These are phyloP conservation scores for Pedetes capensis DNA, from an alignment of 2,113 vertebrate species.

Conservation along the genomic window DNA sequence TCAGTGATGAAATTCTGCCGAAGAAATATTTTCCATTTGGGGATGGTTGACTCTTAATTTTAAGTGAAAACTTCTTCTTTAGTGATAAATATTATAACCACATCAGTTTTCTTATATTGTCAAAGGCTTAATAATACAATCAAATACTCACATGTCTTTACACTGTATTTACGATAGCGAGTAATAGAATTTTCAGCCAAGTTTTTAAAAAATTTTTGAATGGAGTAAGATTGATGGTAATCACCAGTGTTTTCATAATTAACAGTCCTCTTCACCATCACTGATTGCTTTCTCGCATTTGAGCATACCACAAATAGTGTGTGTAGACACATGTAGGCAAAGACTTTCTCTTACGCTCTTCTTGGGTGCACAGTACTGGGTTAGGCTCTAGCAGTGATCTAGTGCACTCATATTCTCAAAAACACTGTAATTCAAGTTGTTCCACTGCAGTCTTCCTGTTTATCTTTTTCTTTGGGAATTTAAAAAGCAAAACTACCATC, in stretches of 20 bases:
- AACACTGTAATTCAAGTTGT: neutral
- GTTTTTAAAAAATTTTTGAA: neutral
- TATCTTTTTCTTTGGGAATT: neutral
- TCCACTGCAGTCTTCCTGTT: neutral
- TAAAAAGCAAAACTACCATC: neutral
- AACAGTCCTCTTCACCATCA: neutral
- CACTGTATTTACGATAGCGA: neutral
- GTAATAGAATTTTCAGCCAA: neutral
- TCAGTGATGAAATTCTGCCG: neutral
- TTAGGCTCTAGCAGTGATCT: neutral
- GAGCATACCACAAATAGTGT: neutral
- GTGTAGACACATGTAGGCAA: accelerated
- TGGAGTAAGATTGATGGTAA: neutral
- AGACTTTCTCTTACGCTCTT: neutral
- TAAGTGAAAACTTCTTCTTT: neutral
- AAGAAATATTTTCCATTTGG: neutral
- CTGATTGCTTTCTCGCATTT: too few relatives aligned
- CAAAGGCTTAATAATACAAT: neutral
- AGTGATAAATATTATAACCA: neutral
- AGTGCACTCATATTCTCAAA: neutral
- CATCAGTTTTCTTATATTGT: neutral
- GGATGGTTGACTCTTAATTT: neutral
- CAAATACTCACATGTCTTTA: neutral
- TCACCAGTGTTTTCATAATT: neutral
- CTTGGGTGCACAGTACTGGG: neutral